Conservation (phyloP, 2,888 invertebrate species). For the Troilus luridus region DNA sequence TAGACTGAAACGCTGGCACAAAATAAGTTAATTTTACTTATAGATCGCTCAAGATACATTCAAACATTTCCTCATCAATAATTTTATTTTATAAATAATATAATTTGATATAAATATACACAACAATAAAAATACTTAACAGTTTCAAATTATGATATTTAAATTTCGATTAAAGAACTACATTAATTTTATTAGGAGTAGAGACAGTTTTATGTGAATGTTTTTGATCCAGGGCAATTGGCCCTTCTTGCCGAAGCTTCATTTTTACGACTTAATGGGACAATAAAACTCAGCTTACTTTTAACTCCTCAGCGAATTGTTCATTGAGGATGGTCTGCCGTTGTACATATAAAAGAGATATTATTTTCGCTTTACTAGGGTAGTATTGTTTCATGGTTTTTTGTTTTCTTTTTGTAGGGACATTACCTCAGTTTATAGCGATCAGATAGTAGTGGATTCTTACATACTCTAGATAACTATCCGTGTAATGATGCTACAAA, state of each 20-base stretch:
- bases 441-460: background rate
- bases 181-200: background rate
- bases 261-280: slow-evolving; percentile 14
- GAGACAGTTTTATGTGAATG: background rate
- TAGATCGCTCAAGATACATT: too few species aligned
- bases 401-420: background rate
- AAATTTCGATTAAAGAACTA: background rate
- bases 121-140: background rate
- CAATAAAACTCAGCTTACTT: background rate
- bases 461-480: background rate
- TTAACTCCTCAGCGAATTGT: background rate
- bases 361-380: background rate
- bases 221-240: background rate
- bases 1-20: too few species aligned
- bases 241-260: background rate
- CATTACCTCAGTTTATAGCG: background rate
- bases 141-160: background rate
- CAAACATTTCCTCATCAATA: too few species aligned
- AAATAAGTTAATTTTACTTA: too few species aligned
- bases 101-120: too few species aligned
- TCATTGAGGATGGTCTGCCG: background rate
- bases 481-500: background rate
- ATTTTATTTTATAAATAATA: too few species aligned
- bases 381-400: background rate
- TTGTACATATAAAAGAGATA: background rate